A percentile compares a stretch with the other conserved stretches of the same genome.
Evolutionary conservation across 2,888 invertebrate species (phyloP).

Genomic region (Brenthis daphne): DNA sequence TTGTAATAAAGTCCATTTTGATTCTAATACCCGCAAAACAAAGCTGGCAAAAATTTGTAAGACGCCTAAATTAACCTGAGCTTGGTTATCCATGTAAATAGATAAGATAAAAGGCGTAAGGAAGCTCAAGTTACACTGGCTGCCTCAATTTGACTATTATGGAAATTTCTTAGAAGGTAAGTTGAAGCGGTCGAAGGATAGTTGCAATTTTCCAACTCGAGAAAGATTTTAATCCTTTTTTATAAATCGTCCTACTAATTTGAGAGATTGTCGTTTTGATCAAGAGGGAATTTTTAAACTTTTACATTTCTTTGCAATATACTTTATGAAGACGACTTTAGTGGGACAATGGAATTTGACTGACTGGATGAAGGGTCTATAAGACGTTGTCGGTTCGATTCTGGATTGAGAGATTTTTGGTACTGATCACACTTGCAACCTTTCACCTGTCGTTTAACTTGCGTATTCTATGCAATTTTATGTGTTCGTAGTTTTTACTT

Average conservation of each 20-base stretch:
- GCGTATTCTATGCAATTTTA: too few relatives aligned
- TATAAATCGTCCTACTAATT: slow-evolving; percentile 29
- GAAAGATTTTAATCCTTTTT: slow-evolving; percentile 32
- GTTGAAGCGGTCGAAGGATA: slow-evolving; percentile 34
- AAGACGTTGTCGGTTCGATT: too few relatives aligned
- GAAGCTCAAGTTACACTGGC: slow-evolving; percentile 40
- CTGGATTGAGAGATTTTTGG: too few relatives aligned
- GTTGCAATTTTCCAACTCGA: slow-evolving; percentile 33
- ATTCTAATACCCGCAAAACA: slow-evolving; percentile 2
- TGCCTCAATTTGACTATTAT: slow-evolving; percentile 43
- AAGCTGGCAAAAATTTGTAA: slow-evolving; percentile 26
- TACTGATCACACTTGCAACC: too few relatives aligned
- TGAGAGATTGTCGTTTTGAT: slow-evolving; percentile 17
- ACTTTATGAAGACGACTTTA: too few relatives aligned
- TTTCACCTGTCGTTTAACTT: too few relatives aligned
- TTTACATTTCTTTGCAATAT: slow-evolving; percentile 1
- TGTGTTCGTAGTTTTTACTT: too few relatives aligned
- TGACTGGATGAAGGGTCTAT: too few relatives aligned
- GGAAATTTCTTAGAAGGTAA: slow-evolving; percentile 40
- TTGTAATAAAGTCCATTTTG: slow-evolving; percentile 18
- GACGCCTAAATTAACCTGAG: slow-evolving; percentile 43
- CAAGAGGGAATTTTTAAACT: slow-evolving; percentile 6
- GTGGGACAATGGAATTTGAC: too few relatives aligned
- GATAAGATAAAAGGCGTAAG: slow-evolving; percentile 11
- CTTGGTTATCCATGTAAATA: slow-evolving; percentile 22